These are phyloP conservation scores for Chionomys nivalis DNA, from an alignment of 2,113 vertebrate genomes.

Conservation along the genomic window DNA sequence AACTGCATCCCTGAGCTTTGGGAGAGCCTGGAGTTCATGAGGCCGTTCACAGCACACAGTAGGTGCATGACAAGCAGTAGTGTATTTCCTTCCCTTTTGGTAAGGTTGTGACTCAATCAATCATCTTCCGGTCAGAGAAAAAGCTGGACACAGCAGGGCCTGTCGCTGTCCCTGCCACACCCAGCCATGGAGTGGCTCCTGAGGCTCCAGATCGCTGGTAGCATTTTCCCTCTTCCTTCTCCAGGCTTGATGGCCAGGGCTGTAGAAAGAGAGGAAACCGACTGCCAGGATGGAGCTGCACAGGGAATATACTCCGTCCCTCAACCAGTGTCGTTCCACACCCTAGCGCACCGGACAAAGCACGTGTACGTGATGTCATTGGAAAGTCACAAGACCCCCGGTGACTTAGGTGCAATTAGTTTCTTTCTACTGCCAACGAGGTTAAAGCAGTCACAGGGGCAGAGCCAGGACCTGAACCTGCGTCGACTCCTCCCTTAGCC, in stretches of 20 bases:
- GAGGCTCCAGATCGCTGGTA: background rate
- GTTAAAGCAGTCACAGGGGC: background rate
- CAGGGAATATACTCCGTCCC: background rate
- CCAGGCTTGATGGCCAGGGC: background rate
- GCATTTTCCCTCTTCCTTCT: background rate
- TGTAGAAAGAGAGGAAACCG: background rate
- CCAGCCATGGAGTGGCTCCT: background rate
- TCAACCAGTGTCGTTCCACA: background rate
- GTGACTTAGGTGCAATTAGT: background rate
- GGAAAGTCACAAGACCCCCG: background rate
- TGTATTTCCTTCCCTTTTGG: background rate
- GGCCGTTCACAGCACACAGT: background rate
- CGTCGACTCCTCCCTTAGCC: background rate
- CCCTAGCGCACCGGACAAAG: background rate
- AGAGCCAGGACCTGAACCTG: background rate
- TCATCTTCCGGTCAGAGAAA: conserved; percentile 1
- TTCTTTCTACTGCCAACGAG: background rate
- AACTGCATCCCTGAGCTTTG: background rate
- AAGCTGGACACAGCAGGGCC: background rate
- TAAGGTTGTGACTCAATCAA: background rate
- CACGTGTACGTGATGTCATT: background rate
- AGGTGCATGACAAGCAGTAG: background rate
- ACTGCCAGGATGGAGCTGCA: background rate
- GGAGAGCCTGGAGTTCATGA: background rate
- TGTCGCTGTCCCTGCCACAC: background rate